Percentiles rank a stretch among this genome's conserved stretches.
Evolutionary conservation across 2,888 invertebrate species (phyloP).

Genomic region (Clivina fossor): DNA sequence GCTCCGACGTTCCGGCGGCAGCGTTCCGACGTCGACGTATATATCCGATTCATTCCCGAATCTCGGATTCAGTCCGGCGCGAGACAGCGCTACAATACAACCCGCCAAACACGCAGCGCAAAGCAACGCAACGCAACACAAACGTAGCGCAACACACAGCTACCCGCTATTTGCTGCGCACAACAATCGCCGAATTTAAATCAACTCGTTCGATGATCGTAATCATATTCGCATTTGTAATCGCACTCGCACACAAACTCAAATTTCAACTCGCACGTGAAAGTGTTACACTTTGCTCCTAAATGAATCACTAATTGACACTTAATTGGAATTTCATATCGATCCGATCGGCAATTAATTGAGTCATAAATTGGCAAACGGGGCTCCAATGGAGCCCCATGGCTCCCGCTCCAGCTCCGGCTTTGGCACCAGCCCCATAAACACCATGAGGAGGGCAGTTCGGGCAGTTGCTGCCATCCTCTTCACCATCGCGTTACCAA

Average conservation of each 20-base stretch:
- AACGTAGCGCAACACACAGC: background rate
- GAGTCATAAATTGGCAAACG: constrained; percentile 32
- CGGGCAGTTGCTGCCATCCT: too few species aligned
- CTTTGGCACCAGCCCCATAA: background rate
- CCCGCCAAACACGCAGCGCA: background rate
- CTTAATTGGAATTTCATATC: constrained; percentile 36
- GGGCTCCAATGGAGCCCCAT: constrained; percentile 9
- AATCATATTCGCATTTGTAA: background rate
- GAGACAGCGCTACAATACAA: background rate
- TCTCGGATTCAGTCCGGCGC: constrained; percentile 18
- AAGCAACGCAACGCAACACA: constrained; percentile 5
- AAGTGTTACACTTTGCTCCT: constrained; percentile 34
- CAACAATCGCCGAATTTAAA: background rate
- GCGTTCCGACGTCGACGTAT: constrained; percentile 2
- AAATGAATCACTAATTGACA: constrained; percentile 39
- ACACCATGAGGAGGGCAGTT: too few species aligned
- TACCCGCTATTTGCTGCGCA: background rate
- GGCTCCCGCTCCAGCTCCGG: constrained; percentile 26
- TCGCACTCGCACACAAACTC: constrained; percentile 14
- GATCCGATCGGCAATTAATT: constrained; percentile 33
- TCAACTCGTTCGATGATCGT: too few species aligned
- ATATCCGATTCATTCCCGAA: constrained; percentile 17
- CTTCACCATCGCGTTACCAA: too few species aligned
- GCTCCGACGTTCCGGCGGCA: background rate
- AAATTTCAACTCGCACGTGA: constrained; percentile 25